Conservation (phyloP, 2,888 invertebrate genomes). For the Neocrepidodera transversa region DNA sequence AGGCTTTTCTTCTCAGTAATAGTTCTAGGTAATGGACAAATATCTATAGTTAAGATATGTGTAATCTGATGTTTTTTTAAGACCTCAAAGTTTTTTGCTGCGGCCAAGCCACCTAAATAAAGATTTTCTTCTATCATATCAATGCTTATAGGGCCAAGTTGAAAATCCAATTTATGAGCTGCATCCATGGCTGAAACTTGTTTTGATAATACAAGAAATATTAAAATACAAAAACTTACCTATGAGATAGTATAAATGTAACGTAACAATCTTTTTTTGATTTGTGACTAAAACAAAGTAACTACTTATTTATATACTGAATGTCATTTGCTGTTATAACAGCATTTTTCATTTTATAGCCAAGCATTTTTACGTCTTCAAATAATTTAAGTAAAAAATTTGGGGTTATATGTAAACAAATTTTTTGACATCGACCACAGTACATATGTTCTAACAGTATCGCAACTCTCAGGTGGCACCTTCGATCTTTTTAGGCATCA, state of each 20-base stretch:
- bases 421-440: background rate
- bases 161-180: slow-evolving; percentile 33
- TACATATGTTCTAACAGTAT: too few relatives aligned
- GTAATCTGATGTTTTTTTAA: slow-evolving; percentile 72
- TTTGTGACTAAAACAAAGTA: background rate
- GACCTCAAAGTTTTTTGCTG: slow-evolving; percentile 76
- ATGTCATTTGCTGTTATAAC: slow-evolving; percentile 13
- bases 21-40: slow-evolving; percentile 81
- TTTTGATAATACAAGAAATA: background rate
- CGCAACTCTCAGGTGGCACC: too few relatives aligned
- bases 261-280: background rate
- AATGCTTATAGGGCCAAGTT: slow-evolving; percentile 62
- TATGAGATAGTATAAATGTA: background rate
- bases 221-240: background rate
- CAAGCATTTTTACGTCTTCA: slow-evolving; percentile 25
- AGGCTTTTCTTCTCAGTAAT: slow-evolving; percentile 73
- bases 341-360: slow-evolving; percentile 21
- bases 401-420: slow-evolving; percentile 14
- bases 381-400: slow-evolving; percentile 6
- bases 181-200: slow-evolving; percentile 12
- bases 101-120: slow-evolving; percentile 78
- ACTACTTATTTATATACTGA: slow-evolving; percentile 15
- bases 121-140: slow-evolving; percentile 65
- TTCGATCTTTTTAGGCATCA: too few relatives aligned
- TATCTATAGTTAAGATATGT: slow-evolving; percentile 83